These are phyloP conservation scores for Tetheella fluctuosa DNA, from an alignment of 2,888 invertebrate species.

Conservation along the genomic window DNA sequence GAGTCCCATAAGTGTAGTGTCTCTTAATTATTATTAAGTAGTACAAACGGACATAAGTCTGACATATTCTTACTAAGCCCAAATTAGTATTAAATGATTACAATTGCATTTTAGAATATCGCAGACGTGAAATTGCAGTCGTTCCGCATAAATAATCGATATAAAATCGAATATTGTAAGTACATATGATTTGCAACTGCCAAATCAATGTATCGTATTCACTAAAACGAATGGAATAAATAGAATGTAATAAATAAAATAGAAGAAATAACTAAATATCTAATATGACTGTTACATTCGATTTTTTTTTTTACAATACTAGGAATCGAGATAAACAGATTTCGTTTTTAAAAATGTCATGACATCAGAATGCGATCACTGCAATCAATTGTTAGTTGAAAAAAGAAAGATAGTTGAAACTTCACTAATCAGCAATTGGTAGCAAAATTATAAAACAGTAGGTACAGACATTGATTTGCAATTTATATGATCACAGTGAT, in stretches of 20 bases:
- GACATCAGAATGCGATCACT: not conserved
- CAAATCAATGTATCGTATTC: constrained; percentile 27
- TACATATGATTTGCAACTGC: constrained; percentile 41
- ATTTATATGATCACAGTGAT: too few relatives aligned
- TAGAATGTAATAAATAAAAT: constrained; percentile 23
- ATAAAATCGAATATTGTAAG: constrained; percentile 16
- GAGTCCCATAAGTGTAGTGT: too few relatives aligned
- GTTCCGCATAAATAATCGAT: not conserved
- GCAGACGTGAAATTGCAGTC: not conserved
- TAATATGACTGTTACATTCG: constrained; percentile 30
- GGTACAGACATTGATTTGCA: too few relatives aligned
- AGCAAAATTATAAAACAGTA: too few relatives aligned
- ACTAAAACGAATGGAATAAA: constrained; percentile 18
- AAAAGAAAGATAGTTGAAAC: not conserved
- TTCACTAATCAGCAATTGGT: not conserved
- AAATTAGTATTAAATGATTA: not conserved
- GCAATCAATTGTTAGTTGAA: not conserved
- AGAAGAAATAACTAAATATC: constrained; percentile 20
- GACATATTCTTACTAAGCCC: constrained; percentile 1
- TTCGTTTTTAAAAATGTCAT: constrained; percentile 15
- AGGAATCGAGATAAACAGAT: constrained; percentile 33
- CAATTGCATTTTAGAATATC: constrained; percentile 3
- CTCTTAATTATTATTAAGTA: not conserved
- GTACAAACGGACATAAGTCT: not conserved
- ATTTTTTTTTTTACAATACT: constrained; percentile 31